Evolutionary conservation across 2,888 invertebrate genomes (phyloP).

Genomic region (Dilophus febrilis): DNA sequence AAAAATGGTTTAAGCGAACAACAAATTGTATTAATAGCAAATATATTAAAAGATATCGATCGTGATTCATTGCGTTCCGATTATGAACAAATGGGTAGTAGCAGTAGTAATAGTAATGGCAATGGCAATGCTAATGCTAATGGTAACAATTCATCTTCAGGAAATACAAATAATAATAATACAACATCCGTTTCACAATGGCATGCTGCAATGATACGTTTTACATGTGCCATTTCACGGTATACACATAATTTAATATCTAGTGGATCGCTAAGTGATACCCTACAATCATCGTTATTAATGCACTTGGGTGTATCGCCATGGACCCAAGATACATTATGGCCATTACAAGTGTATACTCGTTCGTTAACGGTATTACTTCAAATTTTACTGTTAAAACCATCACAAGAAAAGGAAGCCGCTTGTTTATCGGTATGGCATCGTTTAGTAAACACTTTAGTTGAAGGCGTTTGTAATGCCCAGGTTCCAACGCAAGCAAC

Average conservation of each 20-base stretch:
- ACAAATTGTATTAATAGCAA: conserved; percentile 75
- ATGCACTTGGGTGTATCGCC: conserved; percentile 60
- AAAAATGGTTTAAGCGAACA: conserved; percentile 59
- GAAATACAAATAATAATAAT: too few relatives aligned
- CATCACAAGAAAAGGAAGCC: conserved; percentile 73
- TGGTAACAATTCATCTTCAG: too few relatives aligned
- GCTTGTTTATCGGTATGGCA: conserved; percentile 86
- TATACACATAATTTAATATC: conserved; percentile 51
- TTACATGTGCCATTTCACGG: conserved; percentile 28
- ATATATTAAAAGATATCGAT: conserved; percentile 79
- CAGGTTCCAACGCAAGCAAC: conserved; percentile 10
- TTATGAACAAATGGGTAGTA: conserved; percentile 32
- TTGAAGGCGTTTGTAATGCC: conserved; percentile 49
- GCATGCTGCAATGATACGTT: conserved; percentile 28
- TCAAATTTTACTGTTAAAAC: conserved; percentile 64
- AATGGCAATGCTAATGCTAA: background rate
- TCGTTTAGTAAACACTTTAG: conserved; percentile 71
- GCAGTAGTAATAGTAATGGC: too few relatives aligned
- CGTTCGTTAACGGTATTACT: conserved; percentile 69
- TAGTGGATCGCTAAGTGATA: conserved; percentile 45
- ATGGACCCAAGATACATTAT: conserved; percentile 46
- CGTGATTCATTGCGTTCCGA: conserved; percentile 74
- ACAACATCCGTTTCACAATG: too few relatives aligned
- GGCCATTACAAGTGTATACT: conserved; percentile 63
- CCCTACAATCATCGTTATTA: conserved; percentile 52